Conservation (phyloP, 2,888 invertebrate species). For the Caenorhabditis zanzibari region DNA sequence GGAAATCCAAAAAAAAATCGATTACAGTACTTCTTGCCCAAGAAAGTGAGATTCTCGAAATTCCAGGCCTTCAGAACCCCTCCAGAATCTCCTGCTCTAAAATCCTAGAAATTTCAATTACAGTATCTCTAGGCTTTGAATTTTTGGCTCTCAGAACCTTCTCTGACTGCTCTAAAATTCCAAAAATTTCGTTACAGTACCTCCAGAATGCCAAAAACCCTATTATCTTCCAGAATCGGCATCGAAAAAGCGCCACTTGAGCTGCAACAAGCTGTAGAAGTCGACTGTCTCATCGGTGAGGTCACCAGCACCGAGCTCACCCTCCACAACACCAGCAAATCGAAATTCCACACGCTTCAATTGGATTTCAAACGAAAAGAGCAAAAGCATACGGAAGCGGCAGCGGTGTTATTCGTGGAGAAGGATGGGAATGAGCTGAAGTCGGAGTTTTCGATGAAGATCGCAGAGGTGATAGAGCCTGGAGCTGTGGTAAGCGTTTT, state of each 20-base stretch:
- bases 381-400: conserved; percentile 69
- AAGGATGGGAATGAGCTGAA: conserved; percentile 65
- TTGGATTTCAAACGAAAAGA: conserved; percentile 73
- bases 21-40: no score
- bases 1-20: no score
- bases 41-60: no score
- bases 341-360: conserved; percentile 9
- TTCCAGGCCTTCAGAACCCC: no score
- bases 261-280: no score
- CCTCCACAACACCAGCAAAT: conserved; percentile 52
- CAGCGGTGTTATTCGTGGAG: conserved; percentile 74
- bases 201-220: no score
- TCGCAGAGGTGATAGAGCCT: conserved; percentile 15
- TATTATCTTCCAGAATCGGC: conserved; percentile 36
- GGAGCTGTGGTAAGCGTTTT: conserved; percentile 24
- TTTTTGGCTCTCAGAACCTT: no score
- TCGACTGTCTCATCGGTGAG: conserved; percentile 72
- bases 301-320: conserved; percentile 57
- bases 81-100: no score
- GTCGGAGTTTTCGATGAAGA: conserved; percentile 58
- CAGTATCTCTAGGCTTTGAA: no score
- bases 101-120: no score
- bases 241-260: neutral
- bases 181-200: no score
- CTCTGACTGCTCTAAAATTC: no score